Conservation (phyloP, 2,888 invertebrate species). For the Tubulanus polymorphus region DNA sequence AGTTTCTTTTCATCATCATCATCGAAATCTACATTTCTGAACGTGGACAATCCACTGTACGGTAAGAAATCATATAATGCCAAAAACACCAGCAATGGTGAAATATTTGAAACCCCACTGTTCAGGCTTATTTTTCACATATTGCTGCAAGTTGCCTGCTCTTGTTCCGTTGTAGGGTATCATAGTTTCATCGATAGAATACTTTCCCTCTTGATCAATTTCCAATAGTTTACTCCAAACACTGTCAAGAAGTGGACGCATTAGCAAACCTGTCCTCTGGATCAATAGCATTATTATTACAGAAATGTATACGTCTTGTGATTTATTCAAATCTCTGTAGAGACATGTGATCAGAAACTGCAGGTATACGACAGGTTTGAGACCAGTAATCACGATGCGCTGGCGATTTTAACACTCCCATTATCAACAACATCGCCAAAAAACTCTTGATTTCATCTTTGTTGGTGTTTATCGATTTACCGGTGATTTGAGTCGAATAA, state of each 20-base stretch:
- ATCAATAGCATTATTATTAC: not conserved
- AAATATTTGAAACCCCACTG: conserved; percentile 9
- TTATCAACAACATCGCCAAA: not conserved
- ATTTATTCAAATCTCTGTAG: conserved; percentile 1
- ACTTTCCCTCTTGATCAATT: not conserved
- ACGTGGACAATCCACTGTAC: conserved; percentile 1
- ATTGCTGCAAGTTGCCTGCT: conserved; percentile 5
- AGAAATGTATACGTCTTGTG: not conserved
- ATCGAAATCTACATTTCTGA: no score
- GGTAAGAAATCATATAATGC: conserved; percentile 5
- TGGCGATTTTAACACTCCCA: not conserved
- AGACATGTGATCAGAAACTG: not conserved
- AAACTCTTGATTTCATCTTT: not conserved
- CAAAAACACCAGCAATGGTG: conserved; percentile 1
- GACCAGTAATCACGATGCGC: not conserved
- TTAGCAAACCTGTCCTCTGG: not conserved
- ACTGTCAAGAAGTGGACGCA: not conserved
- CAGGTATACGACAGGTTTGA: not conserved
- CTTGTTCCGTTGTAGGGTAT: conserved; percentile 6
- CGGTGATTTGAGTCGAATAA: not conserved
- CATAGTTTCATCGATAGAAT: conserved; percentile 6
- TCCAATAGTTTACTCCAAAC: not conserved
- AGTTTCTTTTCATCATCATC: no score
- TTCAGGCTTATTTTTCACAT: conserved; percentile 8
- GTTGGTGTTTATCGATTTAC: not conserved